A percentile compares a stretch with the other conserved stretches of the same genome.
Conservation (phyloP, 2,797 vertebrate species). For the Austrolebias charrua region DNA sequence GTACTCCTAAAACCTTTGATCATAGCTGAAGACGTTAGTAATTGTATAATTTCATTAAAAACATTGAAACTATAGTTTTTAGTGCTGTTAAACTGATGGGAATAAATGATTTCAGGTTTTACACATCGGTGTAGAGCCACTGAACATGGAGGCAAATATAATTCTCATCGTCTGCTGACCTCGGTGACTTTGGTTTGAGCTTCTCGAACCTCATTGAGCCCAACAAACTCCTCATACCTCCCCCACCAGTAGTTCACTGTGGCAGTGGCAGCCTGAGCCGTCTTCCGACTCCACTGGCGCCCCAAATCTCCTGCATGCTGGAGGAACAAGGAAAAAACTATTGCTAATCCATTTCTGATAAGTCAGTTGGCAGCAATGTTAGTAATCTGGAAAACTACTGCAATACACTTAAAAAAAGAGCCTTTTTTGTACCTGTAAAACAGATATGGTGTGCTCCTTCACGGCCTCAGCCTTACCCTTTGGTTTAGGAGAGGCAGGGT, state of each 20-base stretch:
- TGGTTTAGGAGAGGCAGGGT: constrained; percentile 41
- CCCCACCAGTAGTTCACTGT: constrained; percentile 87
- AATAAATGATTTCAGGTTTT: background rate
- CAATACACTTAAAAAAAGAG: background rate
- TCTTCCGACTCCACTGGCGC: constrained; percentile 76
- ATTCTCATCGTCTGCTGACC: constrained; percentile 74
- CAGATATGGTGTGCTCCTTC: constrained; percentile 61
- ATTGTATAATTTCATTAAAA: too few relatives aligned
- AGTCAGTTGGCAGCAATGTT: too few relatives aligned
- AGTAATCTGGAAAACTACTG: background rate
- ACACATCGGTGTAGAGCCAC: background rate
- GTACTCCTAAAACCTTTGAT: background rate
- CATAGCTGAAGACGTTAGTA: background rate
- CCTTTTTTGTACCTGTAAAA: constrained; percentile 62
- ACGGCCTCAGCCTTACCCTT: constrained; percentile 56
- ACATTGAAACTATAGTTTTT: too few relatives aligned
- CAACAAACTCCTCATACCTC: constrained; percentile 94
- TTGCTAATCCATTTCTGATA: background rate
- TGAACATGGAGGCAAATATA: background rate
- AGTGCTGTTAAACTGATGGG: too few relatives aligned
- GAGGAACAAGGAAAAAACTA: background rate
- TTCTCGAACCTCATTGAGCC: constrained; percentile 89
- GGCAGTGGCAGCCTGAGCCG: constrained; percentile 69
- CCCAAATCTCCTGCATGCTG: constrained; percentile 77
- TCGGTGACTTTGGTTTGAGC: constrained; percentile 92